phyloP scores from a whole-genome alignment of 1,140 invertebrate species.

The Neotoxoptera formosana region DNA sequence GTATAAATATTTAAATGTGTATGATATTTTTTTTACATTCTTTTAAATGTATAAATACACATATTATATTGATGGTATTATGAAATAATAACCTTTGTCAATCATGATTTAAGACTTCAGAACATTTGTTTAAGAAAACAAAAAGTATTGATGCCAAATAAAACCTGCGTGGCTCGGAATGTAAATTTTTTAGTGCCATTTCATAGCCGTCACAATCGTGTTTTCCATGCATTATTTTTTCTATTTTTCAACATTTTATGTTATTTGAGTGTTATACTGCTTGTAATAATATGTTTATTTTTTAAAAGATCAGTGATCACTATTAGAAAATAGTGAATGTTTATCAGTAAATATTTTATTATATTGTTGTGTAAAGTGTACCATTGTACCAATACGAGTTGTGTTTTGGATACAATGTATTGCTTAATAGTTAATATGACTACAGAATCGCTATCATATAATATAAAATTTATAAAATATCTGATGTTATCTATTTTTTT shows the following conservation, averaged over 20 bases:
- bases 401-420: not conserved
- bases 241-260: not conserved
- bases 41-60: not conserved
- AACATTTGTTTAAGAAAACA: not conserved
- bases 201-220: not conserved
- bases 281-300: not conserved
- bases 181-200: not conserved
- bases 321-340: not conserved
- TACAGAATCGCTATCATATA: not conserved
- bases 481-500: not conserved
- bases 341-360: slow-evolving; percentile 10
- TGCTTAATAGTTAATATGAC: not conserved
- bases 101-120: not conserved
- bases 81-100: not conserved
- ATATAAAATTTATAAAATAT: not conserved
- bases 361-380: not conserved
- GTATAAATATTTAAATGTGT: not conserved
- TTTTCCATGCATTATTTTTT: not conserved
- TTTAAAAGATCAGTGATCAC: not conserved
- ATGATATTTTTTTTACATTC: not conserved
- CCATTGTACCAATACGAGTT: not conserved
- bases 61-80: not conserved
- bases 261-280: not conserved
- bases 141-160: not conserved
- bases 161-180: slow-evolving; percentile 11